These are phyloP conservation scores for Coracias cyanogaster DNA, from an alignment of 2,797 vertebrate species.

Conservation along the genomic window DNA sequence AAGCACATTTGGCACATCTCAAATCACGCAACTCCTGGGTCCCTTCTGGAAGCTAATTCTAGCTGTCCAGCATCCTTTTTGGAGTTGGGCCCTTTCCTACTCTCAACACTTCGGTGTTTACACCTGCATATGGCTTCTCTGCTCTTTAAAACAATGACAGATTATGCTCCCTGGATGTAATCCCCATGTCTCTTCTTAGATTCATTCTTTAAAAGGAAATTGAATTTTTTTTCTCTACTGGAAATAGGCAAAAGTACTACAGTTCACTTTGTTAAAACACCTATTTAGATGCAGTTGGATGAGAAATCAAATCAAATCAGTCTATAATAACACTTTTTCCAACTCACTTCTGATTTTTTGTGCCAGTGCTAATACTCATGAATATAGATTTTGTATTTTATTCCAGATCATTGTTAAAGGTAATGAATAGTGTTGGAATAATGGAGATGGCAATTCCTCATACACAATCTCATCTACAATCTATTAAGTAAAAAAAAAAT, in stretches of 20 bases:
- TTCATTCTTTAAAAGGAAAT: not conserved
- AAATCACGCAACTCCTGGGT: not conserved
- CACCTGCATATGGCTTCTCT: not conserved
- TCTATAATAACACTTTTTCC: not conserved
- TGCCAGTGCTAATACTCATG: not conserved
- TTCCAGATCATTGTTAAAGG: not conserved
- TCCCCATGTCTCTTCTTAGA: not conserved
- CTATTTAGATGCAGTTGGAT: not conserved
- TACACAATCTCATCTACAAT: not conserved
- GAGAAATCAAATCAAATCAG: not conserved
- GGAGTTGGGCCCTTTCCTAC: not conserved
- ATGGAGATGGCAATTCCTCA: not conserved
- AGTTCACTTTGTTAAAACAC: not conserved
- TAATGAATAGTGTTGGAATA: conserved; percentile 2
- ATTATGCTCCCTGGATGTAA: not conserved
- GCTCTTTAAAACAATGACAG: not conserved
- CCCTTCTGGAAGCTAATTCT: not conserved
- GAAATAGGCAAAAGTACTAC: not conserved
- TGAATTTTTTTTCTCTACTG: not conserved
- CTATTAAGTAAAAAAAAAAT: not conserved
- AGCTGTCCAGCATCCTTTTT: fast-evolving
- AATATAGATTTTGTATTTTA: conserved; percentile 27
- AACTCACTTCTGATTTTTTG: not conserved
- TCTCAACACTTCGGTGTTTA: not conserved
- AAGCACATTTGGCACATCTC: not conserved